Percentiles rank a stretch among this genome's conserved stretches.
These are phyloP conservation scores for Synergus japonicus DNA, from an alignment of 2,888 invertebrate species.

Conservation along the genomic window DNA sequence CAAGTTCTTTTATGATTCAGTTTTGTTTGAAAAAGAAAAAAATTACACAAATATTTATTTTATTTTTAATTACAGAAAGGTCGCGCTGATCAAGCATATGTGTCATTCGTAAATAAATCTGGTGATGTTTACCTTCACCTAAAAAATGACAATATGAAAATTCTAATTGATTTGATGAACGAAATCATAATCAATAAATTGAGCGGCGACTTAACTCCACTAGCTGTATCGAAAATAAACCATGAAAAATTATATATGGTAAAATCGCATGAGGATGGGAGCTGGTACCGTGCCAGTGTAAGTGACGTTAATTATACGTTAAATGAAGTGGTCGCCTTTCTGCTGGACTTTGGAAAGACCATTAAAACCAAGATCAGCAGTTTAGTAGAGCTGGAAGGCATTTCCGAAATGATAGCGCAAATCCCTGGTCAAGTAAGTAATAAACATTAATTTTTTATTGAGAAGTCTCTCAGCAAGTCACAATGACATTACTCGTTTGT, in stretches of 20 bases:
- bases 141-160: constrained; percentile 70
- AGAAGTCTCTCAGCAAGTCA: not conserved
- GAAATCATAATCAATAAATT: constrained; percentile 59
- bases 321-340: constrained; percentile 77
- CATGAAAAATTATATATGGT: constrained; percentile 78
- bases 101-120: constrained; percentile 74
- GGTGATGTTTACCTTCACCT: constrained; percentile 78
- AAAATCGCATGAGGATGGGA: constrained; percentile 72
- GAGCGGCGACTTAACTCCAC: constrained; percentile 49
- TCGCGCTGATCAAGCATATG: constrained; percentile 64
- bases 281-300: constrained; percentile 79
- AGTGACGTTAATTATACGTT: constrained; percentile 68
- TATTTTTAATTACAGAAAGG: constrained; percentile 51
- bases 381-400: constrained; percentile 77
- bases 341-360: constrained; percentile 80
- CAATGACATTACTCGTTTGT: not conserved
- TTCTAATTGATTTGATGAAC: constrained; percentile 67
- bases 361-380: constrained; percentile 73
- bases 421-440: constrained; percentile 77
- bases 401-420: constrained; percentile 73
- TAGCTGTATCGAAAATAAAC: constrained; percentile 54
- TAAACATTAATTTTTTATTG: not conserved
- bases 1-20: not conserved
- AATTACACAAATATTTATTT: not conserved
- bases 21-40: not conserved